Evolutionary conservation across 2,888 invertebrate species (phyloP).

Genomic region (Drosophila longiperda): DNA sequence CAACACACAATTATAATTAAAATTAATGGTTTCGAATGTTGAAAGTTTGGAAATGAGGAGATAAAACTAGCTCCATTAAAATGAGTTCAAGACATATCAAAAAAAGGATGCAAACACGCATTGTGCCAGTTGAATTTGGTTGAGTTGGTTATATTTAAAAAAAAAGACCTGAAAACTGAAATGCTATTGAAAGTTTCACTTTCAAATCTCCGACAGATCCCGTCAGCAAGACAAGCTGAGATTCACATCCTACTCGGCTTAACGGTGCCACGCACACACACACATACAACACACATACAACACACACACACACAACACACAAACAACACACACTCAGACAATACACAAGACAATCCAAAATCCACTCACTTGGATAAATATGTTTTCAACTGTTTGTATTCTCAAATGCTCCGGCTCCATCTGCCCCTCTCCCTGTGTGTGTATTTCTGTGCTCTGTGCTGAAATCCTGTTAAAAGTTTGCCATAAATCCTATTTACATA

Average conservation of each 20-base stretch:
- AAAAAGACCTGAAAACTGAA: background rate
- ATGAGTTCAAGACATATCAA: background rate
- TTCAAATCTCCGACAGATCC: constrained; percentile 15
- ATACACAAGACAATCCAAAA: constrained; percentile 25
- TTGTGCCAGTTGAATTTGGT: constrained; percentile 1
- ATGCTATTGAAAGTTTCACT: constrained; percentile 21
- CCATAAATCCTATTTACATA: constrained; percentile 79
- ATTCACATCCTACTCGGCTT: constrained; percentile 36
- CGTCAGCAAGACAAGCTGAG: constrained; percentile 41
- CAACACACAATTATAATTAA: background rate
- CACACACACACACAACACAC: constrained; percentile 6
- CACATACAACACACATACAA: constrained; percentile 7
- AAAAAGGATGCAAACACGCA: background rate
- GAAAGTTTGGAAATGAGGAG: background rate
- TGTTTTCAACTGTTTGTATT: constrained; percentile 65
- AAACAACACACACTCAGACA: background rate
- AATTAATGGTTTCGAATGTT: background rate
- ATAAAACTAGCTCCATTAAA: background rate
- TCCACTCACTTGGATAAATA: constrained; percentile 76
- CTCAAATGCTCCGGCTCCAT: constrained; percentile 21
- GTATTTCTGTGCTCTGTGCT: constrained; percentile 40
- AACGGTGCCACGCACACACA: constrained; percentile 33
- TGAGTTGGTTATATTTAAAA: constrained; percentile 16
- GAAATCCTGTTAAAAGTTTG: constrained; percentile 77
- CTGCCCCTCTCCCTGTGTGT: constrained; percentile 10